Conservation (phyloP, 1,140 invertebrate species). For the Drosophila carrolli region DNA sequence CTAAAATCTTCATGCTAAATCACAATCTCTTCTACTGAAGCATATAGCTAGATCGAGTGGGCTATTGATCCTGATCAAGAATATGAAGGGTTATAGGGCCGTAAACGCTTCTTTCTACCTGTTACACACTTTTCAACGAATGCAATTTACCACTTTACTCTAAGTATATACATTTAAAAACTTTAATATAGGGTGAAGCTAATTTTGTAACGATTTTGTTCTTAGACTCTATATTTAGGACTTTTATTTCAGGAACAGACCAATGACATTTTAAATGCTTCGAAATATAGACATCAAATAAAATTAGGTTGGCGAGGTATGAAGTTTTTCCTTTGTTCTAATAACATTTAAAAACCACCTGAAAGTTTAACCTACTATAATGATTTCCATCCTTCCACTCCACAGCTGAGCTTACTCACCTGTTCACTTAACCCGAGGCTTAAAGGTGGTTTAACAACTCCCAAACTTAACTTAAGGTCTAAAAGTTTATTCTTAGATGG, state of each 20-base stretch:
- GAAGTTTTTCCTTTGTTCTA: background rate
- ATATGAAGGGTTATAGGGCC: no score
- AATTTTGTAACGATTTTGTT: background rate
- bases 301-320: background rate
- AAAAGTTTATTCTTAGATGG: conserved; percentile 4
- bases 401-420: conserved; percentile 67
- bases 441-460: background rate
- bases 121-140: no score
- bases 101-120: no score
- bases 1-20: no score
- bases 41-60: no score
- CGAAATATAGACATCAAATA: conserved; percentile 9
- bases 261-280: conserved; percentile 51
- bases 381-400: background rate
- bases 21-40: no score
- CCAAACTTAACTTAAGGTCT: background rate
- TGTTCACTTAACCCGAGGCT: conserved; percentile 23
- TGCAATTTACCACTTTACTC: no score
- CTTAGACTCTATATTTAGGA: background rate
- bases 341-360: background rate
- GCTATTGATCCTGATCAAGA: no score
- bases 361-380: background rate
- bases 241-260: conserved; percentile 52
- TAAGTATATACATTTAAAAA: no score
- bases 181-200: no score